Evolutionary conservation across 2,113 vertebrate genomes (phyloP).

Genomic region (Ciconia boyciana): DNA sequence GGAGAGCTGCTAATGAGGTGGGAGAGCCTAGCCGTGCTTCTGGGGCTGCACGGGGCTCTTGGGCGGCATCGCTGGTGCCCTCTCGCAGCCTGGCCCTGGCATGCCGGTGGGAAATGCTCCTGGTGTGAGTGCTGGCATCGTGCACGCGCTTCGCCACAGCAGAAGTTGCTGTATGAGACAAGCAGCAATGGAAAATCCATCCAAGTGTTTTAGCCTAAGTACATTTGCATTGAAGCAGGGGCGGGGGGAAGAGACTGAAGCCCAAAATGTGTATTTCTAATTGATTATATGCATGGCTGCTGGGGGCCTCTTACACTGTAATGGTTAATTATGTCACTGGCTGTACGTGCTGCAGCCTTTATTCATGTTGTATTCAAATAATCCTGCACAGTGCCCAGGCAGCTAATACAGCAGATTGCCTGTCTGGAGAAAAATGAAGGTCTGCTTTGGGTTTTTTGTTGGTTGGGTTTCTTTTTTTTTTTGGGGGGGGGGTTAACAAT

Average conservation of each 20-base stretch:
- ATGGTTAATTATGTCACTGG: constrained; percentile 54
- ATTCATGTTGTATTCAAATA: background rate
- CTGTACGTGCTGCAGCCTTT: background rate
- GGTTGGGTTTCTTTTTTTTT: background rate
- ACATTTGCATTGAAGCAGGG: background rate
- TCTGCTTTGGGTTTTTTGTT: background rate
- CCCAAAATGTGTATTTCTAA: constrained; percentile 29
- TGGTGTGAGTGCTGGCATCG: accelerated
- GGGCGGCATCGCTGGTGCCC: background rate
- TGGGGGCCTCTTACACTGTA: constrained; percentile 44
- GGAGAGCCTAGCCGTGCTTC: background rate
- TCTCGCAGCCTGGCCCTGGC: background rate
- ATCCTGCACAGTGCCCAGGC: background rate
- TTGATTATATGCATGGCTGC: constrained; percentile 51
- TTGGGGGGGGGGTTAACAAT: background rate
- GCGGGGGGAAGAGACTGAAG: background rate
- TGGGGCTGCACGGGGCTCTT: background rate
- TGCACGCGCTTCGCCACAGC: accelerated
- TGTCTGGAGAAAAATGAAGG: background rate
- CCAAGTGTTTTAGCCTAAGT: background rate
- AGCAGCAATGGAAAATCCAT: background rate
- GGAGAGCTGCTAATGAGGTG: background rate
- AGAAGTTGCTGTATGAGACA: background rate
- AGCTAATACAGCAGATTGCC: background rate
- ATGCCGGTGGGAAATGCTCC: background rate